These are phyloP conservation scores for Hydrocynus forskahlii DNA, from an alignment of 2,797 vertebrate species.

Conservation along the genomic window DNA sequence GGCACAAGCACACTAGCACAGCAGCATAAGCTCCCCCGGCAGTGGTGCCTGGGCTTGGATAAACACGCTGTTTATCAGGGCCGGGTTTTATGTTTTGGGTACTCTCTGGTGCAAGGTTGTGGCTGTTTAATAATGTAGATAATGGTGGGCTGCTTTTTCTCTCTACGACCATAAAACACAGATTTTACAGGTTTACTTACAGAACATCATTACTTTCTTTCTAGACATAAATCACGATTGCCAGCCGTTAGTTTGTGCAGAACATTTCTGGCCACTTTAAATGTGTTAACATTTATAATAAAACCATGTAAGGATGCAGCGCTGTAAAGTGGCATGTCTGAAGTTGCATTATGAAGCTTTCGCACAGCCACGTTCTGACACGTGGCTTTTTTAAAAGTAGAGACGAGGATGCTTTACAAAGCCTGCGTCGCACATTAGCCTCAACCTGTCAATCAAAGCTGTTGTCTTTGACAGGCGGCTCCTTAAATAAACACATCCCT, in stretches of 20 bases:
- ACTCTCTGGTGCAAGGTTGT: not conserved
- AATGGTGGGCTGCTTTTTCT: not conserved
- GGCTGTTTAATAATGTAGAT: conserved; percentile 27
- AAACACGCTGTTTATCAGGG: conserved; percentile 41
- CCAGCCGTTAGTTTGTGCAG: not conserved
- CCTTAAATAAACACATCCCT: conserved; percentile 34
- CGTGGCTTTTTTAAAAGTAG: not conserved
- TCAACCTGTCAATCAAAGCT: conserved; percentile 60
- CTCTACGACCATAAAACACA: not conserved
- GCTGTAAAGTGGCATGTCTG: not conserved
- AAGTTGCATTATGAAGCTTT: conserved; percentile 24
- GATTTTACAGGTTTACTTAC: not conserved
- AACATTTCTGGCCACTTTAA: not conserved
- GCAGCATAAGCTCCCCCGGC: conserved; percentile 10
- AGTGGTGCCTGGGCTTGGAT: conserved; percentile 13
- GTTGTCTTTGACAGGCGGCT: conserved; percentile 53
- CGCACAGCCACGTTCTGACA: not conserved
- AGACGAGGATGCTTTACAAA: conserved; percentile 13
- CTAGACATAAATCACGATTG: not conserved
- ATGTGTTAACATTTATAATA: not conserved
- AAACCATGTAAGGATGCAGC: not conserved
- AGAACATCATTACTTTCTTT: not conserved
- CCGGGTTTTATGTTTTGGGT: not conserved
- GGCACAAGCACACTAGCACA: conserved; percentile 6
- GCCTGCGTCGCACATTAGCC: not conserved